These are phyloP conservation scores for Acleris emargana DNA, from an alignment of 2,888 invertebrate genomes.

Conservation along the genomic window DNA sequence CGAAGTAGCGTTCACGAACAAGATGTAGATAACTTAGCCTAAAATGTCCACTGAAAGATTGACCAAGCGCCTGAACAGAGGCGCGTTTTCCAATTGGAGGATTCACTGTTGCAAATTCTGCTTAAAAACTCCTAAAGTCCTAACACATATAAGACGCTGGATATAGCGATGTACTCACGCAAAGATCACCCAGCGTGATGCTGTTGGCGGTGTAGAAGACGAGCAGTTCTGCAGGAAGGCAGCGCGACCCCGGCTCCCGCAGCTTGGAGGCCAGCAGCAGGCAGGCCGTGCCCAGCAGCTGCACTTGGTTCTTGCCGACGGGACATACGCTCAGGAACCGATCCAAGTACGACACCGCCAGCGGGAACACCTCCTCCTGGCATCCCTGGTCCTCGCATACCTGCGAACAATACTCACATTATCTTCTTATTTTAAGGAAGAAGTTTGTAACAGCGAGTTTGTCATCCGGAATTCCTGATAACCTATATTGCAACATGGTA, in stretches of 20 bases:
- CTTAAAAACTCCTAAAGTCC: no score
- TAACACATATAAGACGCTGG: conserved; percentile 10
- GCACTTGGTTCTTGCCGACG: conserved; percentile 93
- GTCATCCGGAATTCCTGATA: conserved; percentile 79
- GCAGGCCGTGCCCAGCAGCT: conserved; percentile 96
- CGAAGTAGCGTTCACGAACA: no score
- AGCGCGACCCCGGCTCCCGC: conserved; percentile 90
- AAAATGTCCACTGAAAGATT: not conserved
- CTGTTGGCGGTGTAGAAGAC: conserved; percentile 97
- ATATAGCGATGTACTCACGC: conserved; percentile 86
- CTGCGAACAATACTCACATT: conserved; percentile 79
- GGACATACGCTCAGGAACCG: conserved; percentile 94
- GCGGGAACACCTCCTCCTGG: conserved; percentile 96
- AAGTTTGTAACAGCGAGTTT: conserved; percentile 49
- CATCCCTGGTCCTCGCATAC: conserved; percentile 97
- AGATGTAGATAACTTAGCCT: not conserved
- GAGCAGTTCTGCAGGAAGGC: conserved; percentile 90
- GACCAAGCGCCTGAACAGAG: not conserved
- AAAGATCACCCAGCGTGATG: conserved; percentile 92
- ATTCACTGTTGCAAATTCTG: not conserved
- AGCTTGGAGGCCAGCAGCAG: conserved; percentile 96
- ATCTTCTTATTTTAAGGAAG: conserved; percentile 5
- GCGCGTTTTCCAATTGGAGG: not conserved
- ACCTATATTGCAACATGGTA: conserved; percentile 76
- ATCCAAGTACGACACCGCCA: conserved; percentile 97